Base-by-base conservation (phyloP, 2,113 vertebrate species). In the Mohoua ochrocephala region DNA sequence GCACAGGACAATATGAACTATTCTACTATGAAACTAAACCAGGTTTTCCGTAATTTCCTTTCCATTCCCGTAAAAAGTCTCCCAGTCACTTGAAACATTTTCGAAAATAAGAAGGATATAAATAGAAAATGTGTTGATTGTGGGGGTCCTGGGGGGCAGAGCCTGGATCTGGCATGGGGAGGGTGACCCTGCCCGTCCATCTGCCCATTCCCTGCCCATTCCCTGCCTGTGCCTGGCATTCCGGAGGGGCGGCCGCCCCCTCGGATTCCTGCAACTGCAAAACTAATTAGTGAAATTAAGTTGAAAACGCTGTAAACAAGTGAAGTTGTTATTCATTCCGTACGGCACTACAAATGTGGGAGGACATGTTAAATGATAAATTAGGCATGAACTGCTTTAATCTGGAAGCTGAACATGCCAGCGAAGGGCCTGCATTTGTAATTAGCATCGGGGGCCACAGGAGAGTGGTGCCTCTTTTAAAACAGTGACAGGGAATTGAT, bases 401-500 rank as follows among this genome's bases (percentile, higher is more conserved):
- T 98, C 97, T 98, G 97, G 96, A 97, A 98, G 87, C 96, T 91
- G 98, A 98, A 97, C 97, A 98, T 97, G 97, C 96, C 95, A 97
- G 97, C 74, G 90, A 97, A 97, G 77, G 96, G 96, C 97, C 98
- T 98, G 98, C 92, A 94, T 98, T 97, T 95, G 97, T 98, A 98
- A 98, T 98, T 98, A 98, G 98, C 93, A 96, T 98, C 96, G 97
- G 98, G 71, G 95, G 98, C 97, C 97, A 97, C 96, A 97, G 97
- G 97, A 98, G 97, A 98, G 96, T 91, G 96, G 95, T 95, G 96
- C 94, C 95, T 98, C 97, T 97, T 98, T 98, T 97, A 97, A 97
- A 98, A 98, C 94, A 97, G 96, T 98, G 98, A 98, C 98, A 98
- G 98, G 97, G 98, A 98, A 99, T 98, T 98, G 98, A 98, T 98